phyloP scores from a whole-genome alignment of 2,113 vertebrate species.

The Serilophus lunatus region DNA sequence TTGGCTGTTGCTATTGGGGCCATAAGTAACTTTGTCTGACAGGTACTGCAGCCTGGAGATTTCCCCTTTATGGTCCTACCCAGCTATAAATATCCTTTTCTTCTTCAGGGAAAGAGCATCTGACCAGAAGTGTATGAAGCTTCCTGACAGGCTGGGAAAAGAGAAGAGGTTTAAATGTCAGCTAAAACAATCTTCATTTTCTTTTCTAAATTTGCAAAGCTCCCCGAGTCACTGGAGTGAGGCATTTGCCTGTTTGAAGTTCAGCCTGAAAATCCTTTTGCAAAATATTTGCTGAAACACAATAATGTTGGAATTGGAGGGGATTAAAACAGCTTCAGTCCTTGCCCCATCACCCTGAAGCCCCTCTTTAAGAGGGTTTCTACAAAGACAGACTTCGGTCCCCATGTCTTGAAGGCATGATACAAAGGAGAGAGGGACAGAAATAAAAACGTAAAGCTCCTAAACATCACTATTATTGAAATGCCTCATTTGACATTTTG shows the following conservation, averaged over 20 bases:
- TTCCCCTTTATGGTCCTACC: slow-evolving; percentile 26
- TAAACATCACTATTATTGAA: slow-evolving; percentile 42
- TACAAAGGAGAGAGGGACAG: not conserved
- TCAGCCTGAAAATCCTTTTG: slow-evolving; percentile 73
- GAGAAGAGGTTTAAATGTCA: slow-evolving; percentile 72
- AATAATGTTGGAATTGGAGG: slow-evolving; percentile 57
- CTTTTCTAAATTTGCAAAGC: slow-evolving; percentile 61
- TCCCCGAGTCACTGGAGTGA: slow-evolving; percentile 48
- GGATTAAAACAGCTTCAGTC: slow-evolving; percentile 41
- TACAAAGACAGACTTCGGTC: slow-evolving; percentile 23
- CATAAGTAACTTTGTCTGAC: slow-evolving; percentile 51
- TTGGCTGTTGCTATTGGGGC: slow-evolving; percentile 25
- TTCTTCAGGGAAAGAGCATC: slow-evolving; percentile 51
- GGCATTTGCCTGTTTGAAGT: slow-evolving; percentile 63
- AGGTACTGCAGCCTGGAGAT: slow-evolving; percentile 42
- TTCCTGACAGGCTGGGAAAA: slow-evolving; percentile 63
- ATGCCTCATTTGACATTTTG: slow-evolving; percentile 61
- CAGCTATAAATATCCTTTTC: slow-evolving; percentile 66
- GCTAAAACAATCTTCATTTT: slow-evolving; percentile 71
- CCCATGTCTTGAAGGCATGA: not conserved
- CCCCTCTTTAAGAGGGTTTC: slow-evolving; percentile 33
- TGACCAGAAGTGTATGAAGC: slow-evolving; percentile 59
- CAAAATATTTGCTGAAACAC: slow-evolving; percentile 76
- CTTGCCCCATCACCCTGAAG: not conserved
- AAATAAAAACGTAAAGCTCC: slow-evolving; percentile 41